phyloP scores from a whole-genome alignment of 2,888 invertebrate genomes.

The Caenorhabditis imperialis region DNA sequence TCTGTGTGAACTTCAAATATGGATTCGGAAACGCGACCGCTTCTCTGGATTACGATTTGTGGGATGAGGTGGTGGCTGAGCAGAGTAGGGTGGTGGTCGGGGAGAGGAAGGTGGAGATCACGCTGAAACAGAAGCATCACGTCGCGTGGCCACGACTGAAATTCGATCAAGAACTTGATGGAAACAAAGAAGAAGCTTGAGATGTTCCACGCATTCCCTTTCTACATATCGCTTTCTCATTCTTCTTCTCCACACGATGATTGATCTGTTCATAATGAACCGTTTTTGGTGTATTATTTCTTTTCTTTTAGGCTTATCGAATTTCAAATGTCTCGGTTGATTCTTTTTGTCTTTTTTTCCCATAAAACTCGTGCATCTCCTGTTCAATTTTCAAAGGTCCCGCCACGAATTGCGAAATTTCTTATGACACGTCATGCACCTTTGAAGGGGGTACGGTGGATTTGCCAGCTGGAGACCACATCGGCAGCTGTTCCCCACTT shows the following conservation, averaged over 20 bases:
- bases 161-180: constrained; percentile 63
- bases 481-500: too few relatives aligned
- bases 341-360: too few relatives aligned
- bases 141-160: constrained; percentile 72
- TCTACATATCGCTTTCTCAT: constrained; percentile 8
- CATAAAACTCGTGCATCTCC: too few relatives aligned
- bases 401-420: too few relatives aligned
- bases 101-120: constrained; percentile 75
- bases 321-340: too few relatives aligned
- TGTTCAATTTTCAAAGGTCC: too few relatives aligned
- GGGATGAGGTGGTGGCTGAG: constrained; percentile 70
- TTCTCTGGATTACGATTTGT: constrained; percentile 70
- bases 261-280: too few relatives aligned
- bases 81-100: constrained; percentile 68
- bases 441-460: too few relatives aligned
- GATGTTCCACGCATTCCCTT: background rate
- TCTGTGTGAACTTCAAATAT: constrained; percentile 65
- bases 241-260: background rate
- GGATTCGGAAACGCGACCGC: constrained; percentile 70
- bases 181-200: constrained; percentile 27
- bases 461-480: too few relatives aligned
- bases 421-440: too few relatives aligned
- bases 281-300: too few relatives aligned
- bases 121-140: constrained; percentile 70
- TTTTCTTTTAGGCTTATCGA: too few relatives aligned